These are phyloP conservation scores for Aproaerema taeniolella DNA, from an alignment of 2,888 invertebrate genomes.

Conservation along the genomic window DNA sequence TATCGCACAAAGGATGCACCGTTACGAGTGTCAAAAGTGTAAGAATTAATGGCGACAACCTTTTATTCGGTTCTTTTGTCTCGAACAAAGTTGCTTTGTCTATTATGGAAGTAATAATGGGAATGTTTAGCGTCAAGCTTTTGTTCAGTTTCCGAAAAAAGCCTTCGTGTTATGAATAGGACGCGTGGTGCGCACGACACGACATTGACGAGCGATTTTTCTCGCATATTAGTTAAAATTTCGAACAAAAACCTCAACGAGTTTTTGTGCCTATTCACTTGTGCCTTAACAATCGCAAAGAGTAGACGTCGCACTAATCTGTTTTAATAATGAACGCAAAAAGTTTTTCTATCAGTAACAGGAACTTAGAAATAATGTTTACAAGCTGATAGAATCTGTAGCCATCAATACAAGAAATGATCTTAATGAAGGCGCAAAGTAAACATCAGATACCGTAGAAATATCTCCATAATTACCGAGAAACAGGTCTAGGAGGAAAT, in stretches of 20 bases:
- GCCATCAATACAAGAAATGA: conserved; percentile 1
- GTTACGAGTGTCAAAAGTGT: conserved; percentile 69
- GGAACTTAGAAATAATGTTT: too few relatives aligned
- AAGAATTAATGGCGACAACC: conserved; percentile 71
- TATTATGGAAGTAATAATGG: conserved; percentile 68
- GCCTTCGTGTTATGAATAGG: conserved; percentile 51
- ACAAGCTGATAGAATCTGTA: conserved; percentile 3
- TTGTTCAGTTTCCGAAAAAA: conserved; percentile 61
- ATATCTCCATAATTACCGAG: conserved; percentile 17
- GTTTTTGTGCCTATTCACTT: conserved; percentile 11
- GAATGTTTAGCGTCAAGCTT: conserved; percentile 71
- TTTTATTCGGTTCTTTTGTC: conserved; percentile 66
- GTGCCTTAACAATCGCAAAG: background rate
- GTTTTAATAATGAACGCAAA: too few relatives aligned
- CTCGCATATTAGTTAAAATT: conserved; percentile 56
- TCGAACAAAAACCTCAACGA: conserved; percentile 34
- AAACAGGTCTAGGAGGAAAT: conserved; percentile 50
- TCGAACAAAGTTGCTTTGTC: conserved; percentile 68
- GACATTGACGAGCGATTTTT: conserved; percentile 56
- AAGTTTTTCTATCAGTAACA: too few relatives aligned
- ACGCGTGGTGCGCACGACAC: conserved; percentile 63
- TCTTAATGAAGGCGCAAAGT: conserved; percentile 24
- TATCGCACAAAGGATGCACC: conserved; percentile 53
- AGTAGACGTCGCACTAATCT: too few relatives aligned
- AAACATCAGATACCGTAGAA: conserved; percentile 32